Base-by-base conservation (phyloP, 2,888 invertebrate species). In the Microctonus aethiopoides region DNA sequence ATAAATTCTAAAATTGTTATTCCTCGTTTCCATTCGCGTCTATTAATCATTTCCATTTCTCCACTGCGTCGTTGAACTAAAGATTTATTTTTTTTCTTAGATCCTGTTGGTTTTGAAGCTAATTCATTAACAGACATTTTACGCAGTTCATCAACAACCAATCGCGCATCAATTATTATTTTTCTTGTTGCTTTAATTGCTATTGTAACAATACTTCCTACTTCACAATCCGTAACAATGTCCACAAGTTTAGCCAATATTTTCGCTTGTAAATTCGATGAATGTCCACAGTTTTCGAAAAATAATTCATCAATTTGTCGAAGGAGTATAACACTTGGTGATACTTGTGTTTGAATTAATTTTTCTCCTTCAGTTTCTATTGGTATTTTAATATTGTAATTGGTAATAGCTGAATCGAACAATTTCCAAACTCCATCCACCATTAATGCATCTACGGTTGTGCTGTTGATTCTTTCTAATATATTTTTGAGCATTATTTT, bases 1-100 rank as follows among this genome's bases (percentile, higher is more conserved):
- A 96, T 88, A 74, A 94, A 91, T 87, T 97, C 97, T 29, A 98
- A 87, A 0, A 96, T 86, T 0, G 93, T 91, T 24, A 94, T 90
- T 0, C 95, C 95, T 63, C 93, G 88, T 80, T 91, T 92, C 97
- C 97, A 97, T 72, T 91, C 90, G 0, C 88, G 81, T 0, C 90
- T 91, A 76, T 92, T 91, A 0, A 92, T 87, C 34, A 93, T 87
- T 79, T 91, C 90, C n/a, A 89, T 46, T 16, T 46, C 46, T n/a
- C 46, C 16, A 16, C 16, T 16, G 16, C 46, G 86, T 0, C 90
- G 89, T 86, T 84, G 6, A 79, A 73, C 22, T 87, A 88, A 72
- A 87, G 87, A 72, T 34, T n/a, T 46, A 16, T n/a, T 61, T 26
- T 69, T 65, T 41, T 36, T 70, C n/a, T 39, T 41, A 6, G 56